Base-by-base conservation (phyloP, 2,113 vertebrate species). In the Periophthalmodon schlosseri region DNA sequence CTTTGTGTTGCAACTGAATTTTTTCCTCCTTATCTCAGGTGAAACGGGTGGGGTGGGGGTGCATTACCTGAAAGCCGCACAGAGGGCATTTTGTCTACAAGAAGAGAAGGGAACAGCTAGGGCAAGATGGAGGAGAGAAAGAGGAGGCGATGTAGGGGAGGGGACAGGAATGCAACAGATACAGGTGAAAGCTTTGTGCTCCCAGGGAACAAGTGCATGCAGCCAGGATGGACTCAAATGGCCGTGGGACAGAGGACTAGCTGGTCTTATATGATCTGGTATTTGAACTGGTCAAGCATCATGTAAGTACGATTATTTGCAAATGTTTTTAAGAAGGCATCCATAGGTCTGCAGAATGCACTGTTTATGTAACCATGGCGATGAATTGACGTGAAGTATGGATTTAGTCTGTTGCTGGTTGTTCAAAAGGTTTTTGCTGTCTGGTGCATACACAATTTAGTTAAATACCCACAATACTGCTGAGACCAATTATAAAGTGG, bases 31-130 rank as follows among this genome's bases (percentile, higher is more conserved):
- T 85, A 83, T 84, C 87, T 75, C 63, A 65, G 63, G 34, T 44
- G 34, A 65, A 65, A n/a, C 2, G n/a, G 39, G 18, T 49, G 54
- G 18, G 61, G 44, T 58, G 64, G 57, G 16, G 47, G n/a, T 39
- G 7, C 5, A 66, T 52, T 78, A 75, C 86, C 87, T 75, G 68
- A 77, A 72, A 75, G 15, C 21, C 60, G 68, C 71, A 92, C 88
- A 90, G 84, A 87, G 85, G 78, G 58, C 66, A 78, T 88, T 89
- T 83, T 91, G 89, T 90, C 74, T 69, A 47, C 63, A 66, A 77
- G 60, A 58, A 75, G 76, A 68, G 73, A 8, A 71, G 72, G 23
- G 79, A 74, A 60, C 56, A 57, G 39, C 39, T 44, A 44, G 15
- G 14, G 54, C 0, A n/a, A 69, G 74, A 77, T 21, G 73, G 67